Evolutionary conservation across 92 coral and sea anemone genomes (phyloP).

Genomic region (Metridium senile): DNA sequence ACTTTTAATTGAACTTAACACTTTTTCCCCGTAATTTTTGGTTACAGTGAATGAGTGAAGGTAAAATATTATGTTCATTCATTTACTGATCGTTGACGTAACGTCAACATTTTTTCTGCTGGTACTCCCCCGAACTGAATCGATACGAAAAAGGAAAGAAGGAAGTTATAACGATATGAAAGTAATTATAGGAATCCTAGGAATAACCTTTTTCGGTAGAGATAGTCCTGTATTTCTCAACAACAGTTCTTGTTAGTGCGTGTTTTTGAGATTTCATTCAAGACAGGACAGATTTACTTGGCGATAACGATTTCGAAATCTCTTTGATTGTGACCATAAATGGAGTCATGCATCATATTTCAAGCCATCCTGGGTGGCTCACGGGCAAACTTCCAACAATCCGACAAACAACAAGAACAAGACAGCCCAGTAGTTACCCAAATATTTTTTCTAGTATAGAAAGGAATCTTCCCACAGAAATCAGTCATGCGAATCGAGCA

Average conservation of each 20-base stretch:
- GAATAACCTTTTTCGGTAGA: background rate
- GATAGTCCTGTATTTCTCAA: background rate
- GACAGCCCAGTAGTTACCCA: background rate
- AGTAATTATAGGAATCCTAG: background rate
- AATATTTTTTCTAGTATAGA: background rate
- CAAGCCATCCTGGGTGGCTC: slow-evolving; percentile 46
- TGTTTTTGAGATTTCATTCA: background rate
- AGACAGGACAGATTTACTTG: slow-evolving; percentile 9
- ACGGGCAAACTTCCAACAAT: slow-evolving; percentile 34
- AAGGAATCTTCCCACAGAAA: slow-evolving; percentile 17
- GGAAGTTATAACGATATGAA: background rate
- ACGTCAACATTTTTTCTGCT: background rate
- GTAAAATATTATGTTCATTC: background rate
- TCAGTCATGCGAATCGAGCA: background rate
- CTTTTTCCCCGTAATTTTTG: too few relatives aligned
- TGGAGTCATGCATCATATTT: slow-evolving; percentile 24
- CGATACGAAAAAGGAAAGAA: background rate
- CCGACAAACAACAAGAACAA: background rate
- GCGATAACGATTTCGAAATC: slow-evolving; percentile 11
- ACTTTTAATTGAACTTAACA: background rate
- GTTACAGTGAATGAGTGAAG: too few relatives aligned
- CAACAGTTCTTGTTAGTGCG: slow-evolving; percentile 1
- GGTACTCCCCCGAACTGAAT: background rate
- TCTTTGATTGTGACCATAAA: slow-evolving; percentile 29
- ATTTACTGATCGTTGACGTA: background rate